Percentiles rank a stretch among this genome's conserved stretches.
These are phyloP conservation scores for Sipha flava DNA, from an alignment of 1,140 invertebrate genomes.

Conservation along the genomic window DNA sequence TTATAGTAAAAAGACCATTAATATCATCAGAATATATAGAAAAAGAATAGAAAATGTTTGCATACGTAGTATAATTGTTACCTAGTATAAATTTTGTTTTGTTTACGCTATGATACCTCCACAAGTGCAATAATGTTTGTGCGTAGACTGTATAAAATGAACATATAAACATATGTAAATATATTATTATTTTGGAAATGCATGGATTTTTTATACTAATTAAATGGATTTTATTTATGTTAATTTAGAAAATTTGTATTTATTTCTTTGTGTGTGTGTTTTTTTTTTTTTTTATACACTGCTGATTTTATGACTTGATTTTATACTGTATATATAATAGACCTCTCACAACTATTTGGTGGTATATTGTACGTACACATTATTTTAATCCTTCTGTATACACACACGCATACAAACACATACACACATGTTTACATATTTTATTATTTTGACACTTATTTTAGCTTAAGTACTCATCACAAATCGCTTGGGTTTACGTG, in stretches of 20 bases:
- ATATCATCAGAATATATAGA: too few species aligned
- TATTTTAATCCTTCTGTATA: background rate
- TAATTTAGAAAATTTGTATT: slow-evolving; percentile 6
- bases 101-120: background rate
- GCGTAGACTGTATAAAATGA: background rate
- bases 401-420: background rate
- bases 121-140: slow-evolving; percentile 17
- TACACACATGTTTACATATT: background rate
- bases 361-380: background rate
- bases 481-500: slow-evolving; percentile 8
- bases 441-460: background rate
- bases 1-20: too few species aligned
- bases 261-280: background rate
- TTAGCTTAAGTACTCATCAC: slow-evolving; percentile 11
- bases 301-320: background rate
- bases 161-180: slow-evolving; percentile 4
- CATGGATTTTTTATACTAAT: slow-evolving; percentile 28
- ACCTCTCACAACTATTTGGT: background rate
- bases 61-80: background rate
- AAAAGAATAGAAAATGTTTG: background rate
- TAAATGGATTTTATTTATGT: slow-evolving; percentile 31
- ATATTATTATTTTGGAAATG: slow-evolving; percentile 18
- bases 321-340: background rate
- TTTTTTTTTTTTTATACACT: background rate
- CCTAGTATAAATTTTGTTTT: background rate